These are phyloP conservation scores for Strix uralensis DNA, from an alignment of 2,113 vertebrate genomes.

Conservation along the genomic window DNA sequence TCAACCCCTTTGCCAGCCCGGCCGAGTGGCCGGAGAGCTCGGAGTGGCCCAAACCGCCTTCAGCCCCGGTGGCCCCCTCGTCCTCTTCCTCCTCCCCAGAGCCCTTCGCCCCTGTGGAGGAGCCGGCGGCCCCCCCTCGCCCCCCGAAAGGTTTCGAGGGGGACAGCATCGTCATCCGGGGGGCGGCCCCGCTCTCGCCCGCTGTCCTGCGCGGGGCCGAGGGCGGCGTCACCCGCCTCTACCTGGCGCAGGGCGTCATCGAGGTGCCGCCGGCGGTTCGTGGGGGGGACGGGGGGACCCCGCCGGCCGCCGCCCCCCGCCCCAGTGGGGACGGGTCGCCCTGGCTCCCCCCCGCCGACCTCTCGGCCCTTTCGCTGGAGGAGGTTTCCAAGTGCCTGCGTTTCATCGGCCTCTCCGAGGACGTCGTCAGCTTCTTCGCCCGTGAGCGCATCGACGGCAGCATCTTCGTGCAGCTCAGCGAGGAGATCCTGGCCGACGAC, in stretches of 20 bases:
- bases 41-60: conserved; percentile 41
- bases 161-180: conserved; percentile 65
- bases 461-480: conserved; percentile 95
- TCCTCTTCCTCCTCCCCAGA: conserved; percentile 49
- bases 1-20: conserved; percentile 87
- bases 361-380: conserved; percentile 91
- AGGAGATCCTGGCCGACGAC: conserved; percentile 96
- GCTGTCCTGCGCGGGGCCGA: conserved; percentile 78
- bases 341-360: conserved; percentile 91
- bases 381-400: conserved; percentile 93
- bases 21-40: conserved; percentile 74
- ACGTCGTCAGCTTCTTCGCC: conserved; percentile 88
- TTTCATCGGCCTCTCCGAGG: conserved; percentile 95
- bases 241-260: conserved; percentile 70
- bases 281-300: conserved; percentile 54
- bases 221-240: conserved; percentile 67
- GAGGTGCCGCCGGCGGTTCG: conserved; percentile 65
- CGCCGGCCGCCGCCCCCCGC: conserved; percentile 32
- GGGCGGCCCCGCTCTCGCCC: conserved; percentile 71
- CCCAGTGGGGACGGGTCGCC: conserved; percentile 59
- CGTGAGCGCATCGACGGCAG: conserved; percentile 95
- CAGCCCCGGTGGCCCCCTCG: not conserved
- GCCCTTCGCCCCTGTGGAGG: conserved; percentile 65
- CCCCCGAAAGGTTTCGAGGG: conserved; percentile 73
- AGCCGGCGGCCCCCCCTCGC: conserved; percentile 60